Conservation (phyloP, 2,797 vertebrate species). For the Hephaestus fuliginosus region DNA sequence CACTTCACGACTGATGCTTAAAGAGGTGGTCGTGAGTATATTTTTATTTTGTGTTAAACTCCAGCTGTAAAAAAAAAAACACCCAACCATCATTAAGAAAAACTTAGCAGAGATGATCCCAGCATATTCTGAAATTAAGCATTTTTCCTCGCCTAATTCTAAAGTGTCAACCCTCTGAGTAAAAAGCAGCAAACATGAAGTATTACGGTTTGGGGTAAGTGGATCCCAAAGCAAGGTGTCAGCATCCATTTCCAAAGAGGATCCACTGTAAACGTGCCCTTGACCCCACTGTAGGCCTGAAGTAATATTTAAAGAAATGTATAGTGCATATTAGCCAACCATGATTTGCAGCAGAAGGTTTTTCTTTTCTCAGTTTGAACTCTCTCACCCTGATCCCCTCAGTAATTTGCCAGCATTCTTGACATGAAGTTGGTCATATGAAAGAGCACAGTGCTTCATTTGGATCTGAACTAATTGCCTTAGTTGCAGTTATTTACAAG, state of each 20-base stretch:
- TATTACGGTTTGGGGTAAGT: not conserved
- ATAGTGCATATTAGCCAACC: not conserved
- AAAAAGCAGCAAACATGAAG: not conserved
- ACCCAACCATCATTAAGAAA: not conserved
- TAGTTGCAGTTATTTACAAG: conserved; percentile 8
- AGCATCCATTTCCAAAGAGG: not conserved
- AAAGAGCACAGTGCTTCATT: not conserved
- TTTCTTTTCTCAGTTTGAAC: conserved; percentile 17
- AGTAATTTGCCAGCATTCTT: conserved; percentile 6
- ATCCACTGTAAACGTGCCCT: not conserved
- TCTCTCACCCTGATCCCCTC: not conserved
- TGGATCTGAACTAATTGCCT: not conserved
- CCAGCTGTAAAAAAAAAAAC: conserved; percentile 15
- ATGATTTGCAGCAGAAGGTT: conserved; percentile 5
- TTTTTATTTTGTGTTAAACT: conserved; percentile 32
- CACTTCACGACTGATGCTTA: not conserved
- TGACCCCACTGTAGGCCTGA: not conserved
- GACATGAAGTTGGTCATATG: not conserved
- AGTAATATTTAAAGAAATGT: conserved; percentile 8
- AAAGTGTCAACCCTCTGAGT: too few relatives aligned
- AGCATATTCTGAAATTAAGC: not conserved
- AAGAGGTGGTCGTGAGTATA: not conserved
- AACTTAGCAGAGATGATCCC: not conserved
- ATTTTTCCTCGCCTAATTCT: not conserved
- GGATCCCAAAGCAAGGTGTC: not conserved